A percentile compares a stretch with the other conserved stretches of the same genome.
phyloP scores from a whole-genome alignment of 2,797 vertebrate species.

The Sebastes wilsoni region DNA sequence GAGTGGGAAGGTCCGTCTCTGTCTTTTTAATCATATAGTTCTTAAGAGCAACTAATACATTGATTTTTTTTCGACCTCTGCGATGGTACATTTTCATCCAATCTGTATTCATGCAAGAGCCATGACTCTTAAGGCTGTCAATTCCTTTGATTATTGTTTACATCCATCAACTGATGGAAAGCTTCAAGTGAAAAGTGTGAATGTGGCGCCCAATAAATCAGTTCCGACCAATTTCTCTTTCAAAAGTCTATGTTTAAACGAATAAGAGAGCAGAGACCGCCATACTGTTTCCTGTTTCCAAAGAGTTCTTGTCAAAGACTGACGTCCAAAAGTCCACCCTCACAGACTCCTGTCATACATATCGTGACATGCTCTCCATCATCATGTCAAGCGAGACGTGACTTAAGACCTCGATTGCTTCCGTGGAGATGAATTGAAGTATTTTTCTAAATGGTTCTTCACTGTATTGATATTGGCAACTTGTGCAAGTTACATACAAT shows the following conservation, averaged over 20 bases:
- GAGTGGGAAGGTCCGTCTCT: background rate
- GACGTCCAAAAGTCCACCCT: background rate
- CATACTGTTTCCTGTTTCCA: background rate
- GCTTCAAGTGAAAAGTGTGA: conserved; percentile 1
- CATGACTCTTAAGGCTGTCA: conserved; percentile 9
- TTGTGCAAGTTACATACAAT: background rate
- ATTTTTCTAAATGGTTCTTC: background rate
- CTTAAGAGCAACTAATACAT: background rate
- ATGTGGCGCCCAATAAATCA: background rate
- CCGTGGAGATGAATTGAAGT: background rate
- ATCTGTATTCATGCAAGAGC: conserved; percentile 3
- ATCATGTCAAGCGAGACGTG: background rate
- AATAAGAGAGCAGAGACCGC: background rate
- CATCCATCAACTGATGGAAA: conserved; percentile 25
- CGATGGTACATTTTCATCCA: background rate
- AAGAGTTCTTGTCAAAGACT: background rate
- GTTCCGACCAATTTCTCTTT: background rate
- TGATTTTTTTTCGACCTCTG: conserved; percentile 2
- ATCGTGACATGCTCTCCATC: background rate
- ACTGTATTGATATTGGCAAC: background rate
- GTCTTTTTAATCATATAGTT: conserved; percentile 30
- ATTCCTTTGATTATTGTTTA: conserved; percentile 31
- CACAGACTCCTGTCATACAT: background rate
- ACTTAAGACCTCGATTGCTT: background rate
- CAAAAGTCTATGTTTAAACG: background rate